Evolutionary conservation across 2,888 invertebrate species (phyloP).

Genomic region (Germaria angustata): DNA sequence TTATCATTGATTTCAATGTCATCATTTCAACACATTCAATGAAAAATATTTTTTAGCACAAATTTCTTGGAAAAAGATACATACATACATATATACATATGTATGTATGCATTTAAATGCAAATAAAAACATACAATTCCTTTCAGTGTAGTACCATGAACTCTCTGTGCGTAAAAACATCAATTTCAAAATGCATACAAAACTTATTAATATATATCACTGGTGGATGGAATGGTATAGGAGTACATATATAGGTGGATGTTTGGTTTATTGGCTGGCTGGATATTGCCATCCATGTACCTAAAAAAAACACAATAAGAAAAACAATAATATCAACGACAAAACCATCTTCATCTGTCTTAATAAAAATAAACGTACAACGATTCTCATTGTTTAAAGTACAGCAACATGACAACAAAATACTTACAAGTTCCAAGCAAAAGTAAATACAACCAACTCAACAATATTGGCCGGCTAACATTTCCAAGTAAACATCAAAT

Average conservation of each 20-base stretch:
- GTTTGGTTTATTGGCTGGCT: background rate
- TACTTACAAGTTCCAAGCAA: background rate
- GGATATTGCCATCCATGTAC: conserved; percentile 42
- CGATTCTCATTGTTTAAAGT: conserved; percentile 39
- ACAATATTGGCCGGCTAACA: conserved; percentile 35
- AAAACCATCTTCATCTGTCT: conserved; percentile 35
- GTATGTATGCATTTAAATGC: too few species aligned
- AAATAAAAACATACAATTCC: background rate
- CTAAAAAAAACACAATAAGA: conserved; percentile 29
- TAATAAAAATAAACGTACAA: conserved; percentile 26
- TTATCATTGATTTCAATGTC: too few species aligned
- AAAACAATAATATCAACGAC: conserved; percentile 16
- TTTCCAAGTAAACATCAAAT: conserved; percentile 59
- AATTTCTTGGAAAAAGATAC: background rate
- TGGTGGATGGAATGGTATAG: conserved; percentile 33
- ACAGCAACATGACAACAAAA: conserved; percentile 35
- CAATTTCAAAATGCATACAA: conserved; percentile 49
- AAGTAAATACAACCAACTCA: conserved; percentile 44
- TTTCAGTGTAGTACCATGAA: conserved; percentile 31
- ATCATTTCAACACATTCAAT: background rate
- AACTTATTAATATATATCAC: conserved; percentile 52
- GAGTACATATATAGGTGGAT: background rate
- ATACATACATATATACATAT: background rate
- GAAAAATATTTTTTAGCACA: background rate
- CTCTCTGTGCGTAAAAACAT: conserved; percentile 42